These are phyloP conservation scores for Xiphophorus birchmanni DNA, from an alignment of 2,797 vertebrate species.

Conservation along the genomic window DNA sequence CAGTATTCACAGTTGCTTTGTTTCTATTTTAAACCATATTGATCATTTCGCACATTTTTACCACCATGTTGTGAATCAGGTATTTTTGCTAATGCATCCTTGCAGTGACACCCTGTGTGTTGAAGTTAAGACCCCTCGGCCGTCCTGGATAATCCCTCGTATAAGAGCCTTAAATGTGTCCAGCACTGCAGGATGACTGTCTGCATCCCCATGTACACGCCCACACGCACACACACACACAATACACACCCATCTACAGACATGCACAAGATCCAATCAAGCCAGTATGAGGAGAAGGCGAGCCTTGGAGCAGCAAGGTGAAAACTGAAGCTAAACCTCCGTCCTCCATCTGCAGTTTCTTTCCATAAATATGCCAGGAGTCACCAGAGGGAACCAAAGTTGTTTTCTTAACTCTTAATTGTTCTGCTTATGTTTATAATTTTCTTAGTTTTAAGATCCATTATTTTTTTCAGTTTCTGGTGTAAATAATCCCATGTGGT, in stretches of 20 bases:
- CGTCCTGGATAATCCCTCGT: conserved; percentile 72
- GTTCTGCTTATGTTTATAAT: background rate
- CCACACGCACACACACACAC: conserved; percentile 29
- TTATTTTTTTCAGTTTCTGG: background rate
- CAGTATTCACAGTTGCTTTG: background rate
- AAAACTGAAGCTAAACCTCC: background rate
- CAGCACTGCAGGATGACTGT: conserved; percentile 58
- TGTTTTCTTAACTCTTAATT: background rate
- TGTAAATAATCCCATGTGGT: background rate
- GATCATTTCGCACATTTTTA: background rate
- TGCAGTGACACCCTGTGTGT: conserved; percentile 65
- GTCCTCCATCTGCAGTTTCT: background rate
- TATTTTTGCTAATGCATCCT: background rate
- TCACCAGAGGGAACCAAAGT: background rate
- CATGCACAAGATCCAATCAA: background rate
- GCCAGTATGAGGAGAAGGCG: background rate
- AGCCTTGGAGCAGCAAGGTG: background rate
- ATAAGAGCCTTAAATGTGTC: conserved; percentile 73
- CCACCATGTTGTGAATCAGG: background rate
- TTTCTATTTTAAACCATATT: background rate
- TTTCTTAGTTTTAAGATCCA: background rate
- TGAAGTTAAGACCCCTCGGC: conserved; percentile 65
- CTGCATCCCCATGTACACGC: conserved; percentile 43
- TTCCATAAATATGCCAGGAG: background rate
- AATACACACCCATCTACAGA: conserved; percentile 21